phyloP scores from a whole-genome alignment of 2,797 vertebrate species.

The Sebastes cheni region DNA sequence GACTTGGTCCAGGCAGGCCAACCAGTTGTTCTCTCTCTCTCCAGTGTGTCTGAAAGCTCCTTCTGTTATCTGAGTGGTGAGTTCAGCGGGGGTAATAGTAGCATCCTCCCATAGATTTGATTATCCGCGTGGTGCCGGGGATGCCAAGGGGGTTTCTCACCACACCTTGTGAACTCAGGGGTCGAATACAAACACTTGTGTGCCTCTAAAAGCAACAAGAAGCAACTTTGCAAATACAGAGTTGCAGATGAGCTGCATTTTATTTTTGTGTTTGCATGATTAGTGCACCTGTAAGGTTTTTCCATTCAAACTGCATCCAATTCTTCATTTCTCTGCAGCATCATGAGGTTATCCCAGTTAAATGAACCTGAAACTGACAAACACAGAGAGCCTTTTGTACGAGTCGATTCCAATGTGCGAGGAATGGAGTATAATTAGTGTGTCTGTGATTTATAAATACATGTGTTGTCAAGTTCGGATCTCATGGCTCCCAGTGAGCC shows the following conservation, averaged over 20 bases:
- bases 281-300: not conserved
- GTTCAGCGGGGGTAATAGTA: constrained; percentile 34
- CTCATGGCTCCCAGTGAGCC: constrained; percentile 27
- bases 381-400: constrained; percentile 39
- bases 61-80: constrained; percentile 59
- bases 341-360: constrained; percentile 5
- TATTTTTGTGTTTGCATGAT: not conserved
- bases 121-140: constrained; percentile 27
- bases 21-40: constrained; percentile 54
- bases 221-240: not conserved
- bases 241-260: not conserved
- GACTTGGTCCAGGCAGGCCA: constrained; percentile 56
- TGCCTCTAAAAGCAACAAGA: not conserved
- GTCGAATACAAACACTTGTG: not conserved
- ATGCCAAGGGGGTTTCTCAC: not conserved
- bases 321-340: not conserved
- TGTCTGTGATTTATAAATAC: constrained; percentile 62
- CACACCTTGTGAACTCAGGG: not conserved
- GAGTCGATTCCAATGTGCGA: constrained; percentile 27
- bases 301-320: not conserved
- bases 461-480: constrained; percentile 47
- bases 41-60: constrained; percentile 59
- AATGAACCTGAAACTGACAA: constrained; percentile 13
- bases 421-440: constrained; percentile 51
- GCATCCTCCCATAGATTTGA: constrained; percentile 55